Conservation (phyloP, 2,113 vertebrate species). For the Bothrops jararaca region DNA sequence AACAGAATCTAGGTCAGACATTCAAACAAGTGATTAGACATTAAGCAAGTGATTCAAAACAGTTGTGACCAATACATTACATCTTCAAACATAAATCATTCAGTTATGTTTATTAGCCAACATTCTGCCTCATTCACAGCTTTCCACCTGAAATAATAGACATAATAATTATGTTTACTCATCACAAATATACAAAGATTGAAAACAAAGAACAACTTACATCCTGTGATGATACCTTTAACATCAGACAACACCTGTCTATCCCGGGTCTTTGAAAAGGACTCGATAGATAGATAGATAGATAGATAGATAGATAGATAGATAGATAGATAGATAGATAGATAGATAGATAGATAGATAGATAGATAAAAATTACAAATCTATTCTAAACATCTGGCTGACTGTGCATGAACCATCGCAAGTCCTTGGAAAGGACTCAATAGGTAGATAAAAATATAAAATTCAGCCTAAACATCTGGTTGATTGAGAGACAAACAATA, state of each 20-base stretch:
- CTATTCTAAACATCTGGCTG: neutral
- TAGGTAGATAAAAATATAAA: neutral
- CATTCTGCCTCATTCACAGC: slow-evolving; percentile 23
- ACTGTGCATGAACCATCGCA: neutral
- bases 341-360: neutral
- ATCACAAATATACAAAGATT: neutral
- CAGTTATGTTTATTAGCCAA: slow-evolving; percentile 41
- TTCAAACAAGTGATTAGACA: too few species aligned
- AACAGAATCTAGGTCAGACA: too few species aligned
- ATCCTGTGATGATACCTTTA: neutral
- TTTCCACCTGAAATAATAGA: slow-evolving; percentile 4
- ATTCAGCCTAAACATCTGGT: neutral
- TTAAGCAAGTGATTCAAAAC: too few species aligned
- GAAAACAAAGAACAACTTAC: neutral
- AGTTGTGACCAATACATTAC: too few species aligned
- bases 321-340: neutral
- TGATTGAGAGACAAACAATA: neutral
- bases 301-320: neutral
- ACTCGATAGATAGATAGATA: neutral
- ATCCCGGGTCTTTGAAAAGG: neutral
- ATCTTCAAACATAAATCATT: neutral
- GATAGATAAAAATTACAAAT: neutral
- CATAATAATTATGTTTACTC: neutral
- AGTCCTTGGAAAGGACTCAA: neutral
- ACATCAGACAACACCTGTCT: neutral